These are phyloP conservation scores for Selene dorsalis DNA, from an alignment of 2,797 vertebrate genomes.

Conservation along the genomic window DNA sequence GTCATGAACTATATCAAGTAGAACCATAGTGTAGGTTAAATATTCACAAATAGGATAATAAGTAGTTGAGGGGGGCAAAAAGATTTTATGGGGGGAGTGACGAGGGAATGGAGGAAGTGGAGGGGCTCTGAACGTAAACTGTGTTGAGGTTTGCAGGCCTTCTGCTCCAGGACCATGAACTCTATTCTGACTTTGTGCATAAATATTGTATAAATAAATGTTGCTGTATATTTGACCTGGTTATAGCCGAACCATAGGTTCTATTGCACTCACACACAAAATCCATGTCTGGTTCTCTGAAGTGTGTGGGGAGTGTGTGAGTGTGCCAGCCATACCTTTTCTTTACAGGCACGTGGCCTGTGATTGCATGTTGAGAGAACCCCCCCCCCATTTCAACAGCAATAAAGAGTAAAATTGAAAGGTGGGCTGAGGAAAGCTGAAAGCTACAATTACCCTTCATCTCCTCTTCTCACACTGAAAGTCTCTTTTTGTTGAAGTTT, in stretches of 20 bases:
- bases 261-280: slow-evolving; percentile 32
- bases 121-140: not conserved
- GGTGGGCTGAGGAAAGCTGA: slow-evolving; percentile 54
- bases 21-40: not conserved
- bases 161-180: not conserved
- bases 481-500: not conserved
- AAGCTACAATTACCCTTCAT: slow-evolving; percentile 70
- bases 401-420: slow-evolving; percentile 77
- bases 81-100: not conserved
- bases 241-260: not conserved
- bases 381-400: slow-evolving; percentile 59
- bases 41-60: not conserved
- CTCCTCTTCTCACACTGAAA: slow-evolving; percentile 19
- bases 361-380: slow-evolving; percentile 75
- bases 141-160: not conserved
- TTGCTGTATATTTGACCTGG: not conserved
- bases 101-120: not conserved
- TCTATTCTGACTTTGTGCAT: not conserved
- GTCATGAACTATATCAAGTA: too few species aligned
- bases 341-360: slow-evolving; percentile 70
- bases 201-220: not conserved
- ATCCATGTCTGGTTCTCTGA: slow-evolving; percentile 28
- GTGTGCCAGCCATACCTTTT: slow-evolving; percentile 52
- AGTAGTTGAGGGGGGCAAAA: not conserved
- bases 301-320: slow-evolving; percentile 18